These are phyloP conservation scores for Entomyzon cyanotis DNA, from an alignment of 2,113 vertebrate species.

Conservation along the genomic window DNA sequence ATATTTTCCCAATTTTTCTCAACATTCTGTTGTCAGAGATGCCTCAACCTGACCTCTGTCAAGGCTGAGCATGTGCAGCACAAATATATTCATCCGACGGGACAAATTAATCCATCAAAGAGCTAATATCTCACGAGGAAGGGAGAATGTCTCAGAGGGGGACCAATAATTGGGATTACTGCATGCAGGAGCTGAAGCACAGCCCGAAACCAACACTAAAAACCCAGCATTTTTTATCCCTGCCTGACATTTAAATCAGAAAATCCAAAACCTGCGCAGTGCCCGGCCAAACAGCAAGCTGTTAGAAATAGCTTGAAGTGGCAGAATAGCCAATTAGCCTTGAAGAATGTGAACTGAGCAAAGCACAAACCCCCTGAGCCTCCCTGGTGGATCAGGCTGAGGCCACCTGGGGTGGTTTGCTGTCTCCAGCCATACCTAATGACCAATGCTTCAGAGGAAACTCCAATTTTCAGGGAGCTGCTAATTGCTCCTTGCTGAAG, in stretches of 20 bases:
- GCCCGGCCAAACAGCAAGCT: neutral
- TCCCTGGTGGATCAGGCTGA: neutral
- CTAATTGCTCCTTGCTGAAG: neutral
- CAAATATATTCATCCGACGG: no score
- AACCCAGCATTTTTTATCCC: neutral
- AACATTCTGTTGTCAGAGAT: neutral
- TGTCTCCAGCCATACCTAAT: neutral
- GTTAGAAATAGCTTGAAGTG: conserved; percentile 1
- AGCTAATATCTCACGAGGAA: neutral
- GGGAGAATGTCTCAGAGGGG: neutral
- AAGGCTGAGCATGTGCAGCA: neutral
- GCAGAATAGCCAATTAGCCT: conserved; percentile 25
- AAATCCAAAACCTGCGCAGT: neutral
- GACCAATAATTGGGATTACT: neutral
- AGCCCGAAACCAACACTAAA: neutral
- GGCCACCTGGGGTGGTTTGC: neutral
- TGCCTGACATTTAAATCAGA: neutral
- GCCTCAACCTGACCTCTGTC: neutral
- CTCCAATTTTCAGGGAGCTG: neutral
- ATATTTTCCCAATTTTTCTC: neutral
- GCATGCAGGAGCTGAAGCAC: neutral
- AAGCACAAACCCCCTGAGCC: neutral
- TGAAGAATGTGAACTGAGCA: neutral
- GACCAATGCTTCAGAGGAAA: neutral
- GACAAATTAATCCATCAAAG: neutral